These are phyloP conservation scores for Hippocampus abdominalis DNA, from an alignment of 2,113 vertebrate species.

Conservation along the genomic window DNA sequence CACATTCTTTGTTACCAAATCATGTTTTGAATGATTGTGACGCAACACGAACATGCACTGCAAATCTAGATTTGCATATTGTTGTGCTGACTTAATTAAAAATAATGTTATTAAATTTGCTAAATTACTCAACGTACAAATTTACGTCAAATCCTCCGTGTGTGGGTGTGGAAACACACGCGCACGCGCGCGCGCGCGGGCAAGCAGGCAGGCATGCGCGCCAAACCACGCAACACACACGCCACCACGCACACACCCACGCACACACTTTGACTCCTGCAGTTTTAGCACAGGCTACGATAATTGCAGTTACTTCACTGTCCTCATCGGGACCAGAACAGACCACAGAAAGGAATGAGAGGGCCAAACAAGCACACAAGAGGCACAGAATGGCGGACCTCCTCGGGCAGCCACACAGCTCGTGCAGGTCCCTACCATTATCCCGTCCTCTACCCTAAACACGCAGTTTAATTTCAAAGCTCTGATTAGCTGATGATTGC, in stretches of 20 bases:
- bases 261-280: constrained; percentile 4
- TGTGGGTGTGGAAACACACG: no score
- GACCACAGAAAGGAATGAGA: constrained; percentile 41
- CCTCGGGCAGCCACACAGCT: constrained; percentile 46
- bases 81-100: not conserved
- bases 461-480: constrained; percentile 80
- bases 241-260: no score
- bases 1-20: not conserved
- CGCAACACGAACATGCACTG: not conserved
- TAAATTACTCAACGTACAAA: not conserved
- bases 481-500: constrained; percentile 83
- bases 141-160: constrained; percentile 1
- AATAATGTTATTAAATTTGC: not conserved
- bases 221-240: no score
- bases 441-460: constrained; percentile 74
- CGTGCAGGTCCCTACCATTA: constrained; percentile 63
- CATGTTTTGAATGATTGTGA: not conserved
- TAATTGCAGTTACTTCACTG: constrained; percentile 61
- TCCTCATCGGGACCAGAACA: constrained; percentile 57
- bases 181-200: no score
- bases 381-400: constrained; percentile 25
- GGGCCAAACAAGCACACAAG: constrained; percentile 20
- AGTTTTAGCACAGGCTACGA: constrained; percentile 16
- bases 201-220: no score
- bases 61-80: constrained; percentile 1